Evolutionary conservation across 2,888 invertebrate species (phyloP), one percentile per base, ranked within the genome.

Genomic region (Scaptomyza cyrtandrae): DNA sequence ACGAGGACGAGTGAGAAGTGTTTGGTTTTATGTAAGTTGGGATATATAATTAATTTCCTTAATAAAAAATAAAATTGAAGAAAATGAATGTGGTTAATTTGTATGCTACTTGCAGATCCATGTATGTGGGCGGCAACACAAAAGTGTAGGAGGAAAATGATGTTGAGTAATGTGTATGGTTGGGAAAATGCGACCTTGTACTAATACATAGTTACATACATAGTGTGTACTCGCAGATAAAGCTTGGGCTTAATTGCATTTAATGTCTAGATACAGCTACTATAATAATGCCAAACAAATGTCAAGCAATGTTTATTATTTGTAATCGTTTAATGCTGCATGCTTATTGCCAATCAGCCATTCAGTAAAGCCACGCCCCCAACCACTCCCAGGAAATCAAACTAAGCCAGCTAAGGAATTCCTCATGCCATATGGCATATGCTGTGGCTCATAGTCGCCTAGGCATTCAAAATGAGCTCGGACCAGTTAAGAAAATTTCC

Each of bases 281-380:
- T 45, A 43, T 9, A 37, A 67, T 46, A 56, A 55, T 44, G 64
- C 33, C 52, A 46, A 61, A 58, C 76, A 79, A 82, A 79, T 77
- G 71, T 87, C 53, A 68, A 65, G 77, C 77, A 67, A 73, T 78
- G 66, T 70, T 78, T 74, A 88, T 80, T 84, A 83, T 83, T 80
- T 86, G 80, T 73, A 88, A 86, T 85, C 88, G 86, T 66, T 88
- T 86, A 68, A 86, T 75, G 76, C 80, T 46, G 61, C 66, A 61
- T 69, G 65, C 64, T 69, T 65, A 72, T 60, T 68, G 60, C 55
- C 44, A 75, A 44, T 35, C 63, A 54, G 59, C 29, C 45, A 67
- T 58, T 57, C 43, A 45, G 58, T 35, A 31, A 16, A 35, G 56
- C 56, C 65, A 61, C 41, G 53, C 53, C 59, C 59, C 54, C 54